A percentile compares a stretch with the other conserved stretches of the same genome.
Conservation (phyloP, 1,140 invertebrate species). For the Pemphigus obesinymphae region DNA sequence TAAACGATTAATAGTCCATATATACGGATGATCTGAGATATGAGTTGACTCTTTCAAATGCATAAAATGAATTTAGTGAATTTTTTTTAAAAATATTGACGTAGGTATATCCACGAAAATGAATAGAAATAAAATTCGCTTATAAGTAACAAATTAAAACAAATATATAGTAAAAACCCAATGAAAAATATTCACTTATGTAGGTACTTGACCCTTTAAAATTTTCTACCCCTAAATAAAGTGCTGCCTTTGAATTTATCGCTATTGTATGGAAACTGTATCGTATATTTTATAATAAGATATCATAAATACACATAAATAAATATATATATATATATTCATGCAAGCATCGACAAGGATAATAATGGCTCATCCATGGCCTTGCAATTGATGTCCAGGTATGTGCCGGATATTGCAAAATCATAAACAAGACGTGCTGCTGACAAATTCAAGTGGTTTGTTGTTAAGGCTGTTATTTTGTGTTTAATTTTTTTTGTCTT, state of each 20-base stretch:
- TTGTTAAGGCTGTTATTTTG: neutral
- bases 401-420: constrained; percentile 33
- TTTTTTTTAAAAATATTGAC: too few species aligned
- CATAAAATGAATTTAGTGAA: too few species aligned
- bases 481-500: too few species aligned
- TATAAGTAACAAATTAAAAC: neutral
- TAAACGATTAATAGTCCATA: too few species aligned
- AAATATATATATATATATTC: too few species aligned
- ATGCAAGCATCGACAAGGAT: neutral
- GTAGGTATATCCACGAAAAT: too few species aligned
- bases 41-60: too few species aligned
- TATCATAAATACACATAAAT: too few species aligned
- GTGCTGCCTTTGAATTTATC: too few species aligned
- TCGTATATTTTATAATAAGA: too few species aligned
- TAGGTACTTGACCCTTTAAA: neutral
- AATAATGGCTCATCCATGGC: neutral
- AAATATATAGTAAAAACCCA: neutral
- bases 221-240: too few species aligned
- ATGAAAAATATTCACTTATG: neutral
- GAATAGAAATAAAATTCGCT: neutral
- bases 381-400: neutral
- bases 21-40: too few species aligned
- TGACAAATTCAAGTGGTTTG: constrained; percentile 27
- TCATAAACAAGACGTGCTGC: constrained; percentile 4
- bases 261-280: neutral